Conservation (phyloP, 2,888 invertebrate species). For the Catocala fraxini region DNA sequence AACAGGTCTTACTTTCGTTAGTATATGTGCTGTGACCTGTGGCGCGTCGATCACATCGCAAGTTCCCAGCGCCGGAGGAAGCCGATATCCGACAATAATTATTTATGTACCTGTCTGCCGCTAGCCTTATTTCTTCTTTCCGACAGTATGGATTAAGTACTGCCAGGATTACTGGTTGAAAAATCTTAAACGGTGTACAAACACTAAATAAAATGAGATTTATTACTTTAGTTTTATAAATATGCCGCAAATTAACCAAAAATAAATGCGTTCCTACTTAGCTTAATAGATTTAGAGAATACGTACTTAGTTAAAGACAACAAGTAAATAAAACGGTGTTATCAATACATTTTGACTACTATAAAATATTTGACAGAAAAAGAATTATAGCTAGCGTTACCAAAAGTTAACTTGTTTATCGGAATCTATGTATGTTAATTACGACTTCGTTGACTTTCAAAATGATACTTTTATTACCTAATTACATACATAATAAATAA, state of each 20-base stretch:
- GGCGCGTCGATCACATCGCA: constrained; percentile 61
- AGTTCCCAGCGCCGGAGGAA: constrained; percentile 67
- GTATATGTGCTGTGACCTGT: constrained; percentile 31
- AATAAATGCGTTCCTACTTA: too few relatives aligned
- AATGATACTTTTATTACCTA: constrained; percentile 13
- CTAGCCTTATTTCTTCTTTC: constrained; percentile 60
- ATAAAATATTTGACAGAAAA: too few relatives aligned
- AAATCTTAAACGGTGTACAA: neutral
- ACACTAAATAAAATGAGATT: too few relatives aligned
- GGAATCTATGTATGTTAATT: constrained; percentile 4
- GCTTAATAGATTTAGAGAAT: too few relatives aligned
- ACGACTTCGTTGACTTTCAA: constrained; percentile 2
- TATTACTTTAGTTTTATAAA: too few relatives aligned
- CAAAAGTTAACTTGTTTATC: constrained; percentile 7
- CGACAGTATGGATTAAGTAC: constrained; percentile 41
- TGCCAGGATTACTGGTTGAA: constrained; percentile 20
- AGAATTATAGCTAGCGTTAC: neutral
- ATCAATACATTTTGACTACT: too few relatives aligned
- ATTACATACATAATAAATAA: constrained; percentile 19
- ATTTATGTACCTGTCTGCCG: constrained; percentile 62
- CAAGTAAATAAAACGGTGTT: too few relatives aligned
- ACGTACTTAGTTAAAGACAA: too few relatives aligned
- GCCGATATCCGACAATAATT: constrained; percentile 62
- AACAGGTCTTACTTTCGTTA: neutral
- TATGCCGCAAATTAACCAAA: too few relatives aligned